Evolutionary conservation across 2,888 invertebrate species (phyloP).

Genomic region (Ischnus inquisitorius): DNA sequence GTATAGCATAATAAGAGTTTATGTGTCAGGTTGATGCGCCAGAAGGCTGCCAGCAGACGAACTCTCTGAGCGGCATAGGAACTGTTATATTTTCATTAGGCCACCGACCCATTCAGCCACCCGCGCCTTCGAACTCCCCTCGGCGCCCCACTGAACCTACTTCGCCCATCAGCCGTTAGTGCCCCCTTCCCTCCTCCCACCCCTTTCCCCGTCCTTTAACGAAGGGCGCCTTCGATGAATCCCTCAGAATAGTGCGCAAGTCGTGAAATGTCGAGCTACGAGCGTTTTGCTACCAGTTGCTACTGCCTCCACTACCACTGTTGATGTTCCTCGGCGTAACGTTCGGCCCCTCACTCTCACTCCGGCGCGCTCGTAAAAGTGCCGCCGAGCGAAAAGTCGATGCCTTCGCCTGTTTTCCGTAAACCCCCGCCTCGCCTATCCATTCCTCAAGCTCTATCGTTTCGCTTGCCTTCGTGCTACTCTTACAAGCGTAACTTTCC

Average conservation of each 20-base stretch:
- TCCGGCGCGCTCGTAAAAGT: slow-evolving; percentile 64
- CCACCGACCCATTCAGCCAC: slow-evolving; percentile 66
- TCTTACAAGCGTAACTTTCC: slow-evolving; percentile 49
- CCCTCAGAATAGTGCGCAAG: slow-evolving; percentile 70
- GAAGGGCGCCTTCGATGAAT: slow-evolving; percentile 81
- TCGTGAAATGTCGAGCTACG: slow-evolving; percentile 51
- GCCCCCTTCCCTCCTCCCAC: too few relatives aligned
- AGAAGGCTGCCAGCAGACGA: slow-evolving; percentile 83
- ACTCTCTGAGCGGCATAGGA: slow-evolving; percentile 82
- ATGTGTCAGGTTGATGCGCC: slow-evolving; percentile 85
- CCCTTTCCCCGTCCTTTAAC: slow-evolving; percentile 69
- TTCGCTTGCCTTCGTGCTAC: slow-evolving; percentile 37
- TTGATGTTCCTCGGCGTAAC: slow-evolving; percentile 59
- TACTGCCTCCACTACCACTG: slow-evolving; percentile 8
- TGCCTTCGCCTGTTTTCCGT: slow-evolving; percentile 63
- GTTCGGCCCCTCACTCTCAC: slow-evolving; percentile 42
- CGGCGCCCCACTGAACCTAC: slow-evolving; percentile 37
- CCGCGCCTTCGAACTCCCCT: slow-evolving; percentile 45
- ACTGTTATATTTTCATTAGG: slow-evolving; percentile 86
- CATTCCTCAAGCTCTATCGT: slow-evolving; percentile 33
- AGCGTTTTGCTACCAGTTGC: slow-evolving; percentile 55
- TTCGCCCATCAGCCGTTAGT: slow-evolving; percentile 64
- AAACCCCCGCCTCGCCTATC: slow-evolving; percentile 37
- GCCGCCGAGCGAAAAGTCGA: slow-evolving; percentile 67
- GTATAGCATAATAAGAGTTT: slow-evolving; percentile 86